Base-by-base conservation (phyloP, 2,888 invertebrate species). In the Sceliomorpha sp. region DNA sequence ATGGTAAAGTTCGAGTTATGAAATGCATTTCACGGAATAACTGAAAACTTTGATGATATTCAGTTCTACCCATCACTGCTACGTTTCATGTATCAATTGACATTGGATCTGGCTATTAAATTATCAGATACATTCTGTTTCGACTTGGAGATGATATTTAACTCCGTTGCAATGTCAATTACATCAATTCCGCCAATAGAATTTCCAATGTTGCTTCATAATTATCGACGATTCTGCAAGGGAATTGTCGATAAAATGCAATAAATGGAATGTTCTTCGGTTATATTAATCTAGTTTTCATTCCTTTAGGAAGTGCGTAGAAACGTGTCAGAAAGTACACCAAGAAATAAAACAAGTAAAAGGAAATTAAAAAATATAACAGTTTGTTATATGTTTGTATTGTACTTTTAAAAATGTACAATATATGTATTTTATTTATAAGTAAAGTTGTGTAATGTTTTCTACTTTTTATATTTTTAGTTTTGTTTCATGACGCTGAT, bases 201-300 rank as follows among this genome's bases (percentile, higher is more conserved):
- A 58, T 53, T 42, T 58, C 51, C 58, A 66, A 58, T 39, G 51
- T 47, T 58, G 36, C 58, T 45, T 56, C 37, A 45, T 44, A 44
- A 27, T 64, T 66, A 53, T 51, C 58, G 58, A 37, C 45, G 51
- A 51, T 66, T 36, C 42, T 13, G 14, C 47, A 31, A n/a, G 31
- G 9, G 40, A 47, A 59, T 53, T 53, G 58, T 34, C 66, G 51
- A 58, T 66, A 58, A 59, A 51, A 51, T 15, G 51, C 45, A 51
- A 58, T 44, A 50, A 51, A 53, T 58, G 36, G 58, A 51, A 59
- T 50, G 40, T 66, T 58, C 59, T 51, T 66, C 58, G 36, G 48
- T 42, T 45, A 37, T 51, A 27, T 47, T 47, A 53, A 66, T 66
- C 45, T 51, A 66, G 66, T 45, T 59, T 51, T 24, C 58, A 66